A percentile compares a stretch with the other conserved stretches of the same genome.
Evolutionary conservation across 1,140 invertebrate species (phyloP).

Genomic region (Zaprionus tsacasi): DNA sequence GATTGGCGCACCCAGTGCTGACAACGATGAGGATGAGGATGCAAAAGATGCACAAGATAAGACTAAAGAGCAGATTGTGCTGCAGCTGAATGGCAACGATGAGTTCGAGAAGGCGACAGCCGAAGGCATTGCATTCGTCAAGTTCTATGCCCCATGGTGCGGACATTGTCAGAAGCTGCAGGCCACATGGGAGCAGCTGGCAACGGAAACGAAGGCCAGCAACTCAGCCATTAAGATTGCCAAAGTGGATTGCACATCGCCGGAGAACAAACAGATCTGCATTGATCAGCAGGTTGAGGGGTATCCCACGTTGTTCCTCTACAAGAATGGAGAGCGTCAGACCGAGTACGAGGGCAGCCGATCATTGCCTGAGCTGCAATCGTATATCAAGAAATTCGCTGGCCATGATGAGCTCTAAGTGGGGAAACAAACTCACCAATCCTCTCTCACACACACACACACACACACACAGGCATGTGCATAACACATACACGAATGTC

Average conservation of each 20-base stretch:
- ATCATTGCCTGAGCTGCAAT: conserved; percentile 86
- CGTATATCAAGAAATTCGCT: conserved; percentile 73
- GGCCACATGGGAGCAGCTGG: conserved; percentile 90
- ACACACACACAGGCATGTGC: background rate
- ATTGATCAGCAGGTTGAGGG: conserved; percentile 89
- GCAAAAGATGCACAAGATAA: conserved; percentile 40
- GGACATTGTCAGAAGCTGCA: conserved; percentile 90
- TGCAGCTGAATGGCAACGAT: conserved; percentile 86
- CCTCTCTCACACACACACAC: background rate
- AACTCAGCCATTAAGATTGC: conserved; percentile 86
- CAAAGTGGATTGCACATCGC: conserved; percentile 91
- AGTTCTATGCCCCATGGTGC: conserved; percentile 94
- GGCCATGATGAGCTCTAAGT: conserved; percentile 75
- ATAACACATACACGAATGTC: conserved; percentile 18
- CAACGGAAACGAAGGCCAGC: conserved; percentile 86
- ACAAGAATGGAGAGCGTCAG: conserved; percentile 88
- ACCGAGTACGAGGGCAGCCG: conserved; percentile 90
- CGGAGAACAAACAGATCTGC: conserved; percentile 88
- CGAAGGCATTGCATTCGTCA: conserved; percentile 90
- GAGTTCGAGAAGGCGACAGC: conserved; percentile 88
- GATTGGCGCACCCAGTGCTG: conserved; percentile 67
- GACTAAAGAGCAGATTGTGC: conserved; percentile 52
- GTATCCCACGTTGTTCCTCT: conserved; percentile 91
- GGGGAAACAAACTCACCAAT: conserved; percentile 11
- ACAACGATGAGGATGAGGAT: conserved; percentile 20